phyloP scores from a whole-genome alignment of 2,888 invertebrate species.

The Ophion costatus region DNA sequence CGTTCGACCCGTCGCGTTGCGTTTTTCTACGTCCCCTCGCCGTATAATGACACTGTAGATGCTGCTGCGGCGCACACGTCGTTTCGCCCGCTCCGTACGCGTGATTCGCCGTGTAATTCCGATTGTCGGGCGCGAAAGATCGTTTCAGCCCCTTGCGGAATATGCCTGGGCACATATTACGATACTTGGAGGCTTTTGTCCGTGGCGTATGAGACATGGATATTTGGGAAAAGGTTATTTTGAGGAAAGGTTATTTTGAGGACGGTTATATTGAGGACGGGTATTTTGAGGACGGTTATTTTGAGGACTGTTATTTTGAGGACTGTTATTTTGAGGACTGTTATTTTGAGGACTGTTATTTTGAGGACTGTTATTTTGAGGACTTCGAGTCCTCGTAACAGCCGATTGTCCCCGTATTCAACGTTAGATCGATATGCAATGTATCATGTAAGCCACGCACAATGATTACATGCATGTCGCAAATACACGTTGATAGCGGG shows the following conservation, averaged over 20 bases:
- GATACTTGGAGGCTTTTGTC: neutral
- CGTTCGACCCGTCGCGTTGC: slow-evolving; percentile 33
- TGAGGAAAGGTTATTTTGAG: neutral
- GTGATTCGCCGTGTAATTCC: slow-evolving; percentile 75
- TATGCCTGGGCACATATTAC: neutral
- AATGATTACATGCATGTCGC: neutral
- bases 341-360: too few relatives aligned
- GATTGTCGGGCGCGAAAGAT: slow-evolving; percentile 67
- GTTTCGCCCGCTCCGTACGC: slow-evolving; percentile 38
- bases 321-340: neutral
- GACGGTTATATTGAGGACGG: neutral
- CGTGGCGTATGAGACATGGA: too few relatives aligned
- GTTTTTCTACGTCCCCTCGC: slow-evolving; percentile 37
- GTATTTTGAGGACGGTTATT: too few relatives aligned
- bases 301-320: neutral
- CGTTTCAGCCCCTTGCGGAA: slow-evolving; percentile 62
- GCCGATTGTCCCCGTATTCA: too few relatives aligned
- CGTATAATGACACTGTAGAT: neutral
- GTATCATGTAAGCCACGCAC: neutral
- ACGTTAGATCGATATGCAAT: too few relatives aligned
- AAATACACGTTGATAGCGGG: slow-evolving; percentile 17
- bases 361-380: neutral
- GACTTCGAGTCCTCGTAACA: slow-evolving; percentile 15
- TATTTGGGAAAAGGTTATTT: slow-evolving; percentile 4
- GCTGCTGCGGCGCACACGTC: slow-evolving; percentile 31